Base-by-base conservation (phyloP, 2,797 vertebrate genomes). In the Lutjanus campechanus region DNA sequence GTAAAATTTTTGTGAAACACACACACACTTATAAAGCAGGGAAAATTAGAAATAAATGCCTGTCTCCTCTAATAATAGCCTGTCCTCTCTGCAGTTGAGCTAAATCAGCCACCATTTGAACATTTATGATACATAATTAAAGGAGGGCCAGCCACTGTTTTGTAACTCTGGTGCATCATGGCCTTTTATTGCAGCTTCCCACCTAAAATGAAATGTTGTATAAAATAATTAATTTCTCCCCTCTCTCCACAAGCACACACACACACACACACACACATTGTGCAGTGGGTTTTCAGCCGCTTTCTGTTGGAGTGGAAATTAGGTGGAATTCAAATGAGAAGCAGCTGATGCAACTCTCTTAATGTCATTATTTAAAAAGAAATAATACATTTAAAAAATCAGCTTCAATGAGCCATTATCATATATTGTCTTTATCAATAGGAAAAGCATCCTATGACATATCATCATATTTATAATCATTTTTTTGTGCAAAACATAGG, bases 71-170 rank as follows among this genome's bases (percentile, higher is more conserved):
- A 82, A 85, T 85, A 85, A 86, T 72, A 73, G 73, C n/a, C 63
- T 83, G 50, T 73, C 55, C 70, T 65, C 46, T 41, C 65, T 73
- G 61, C 36, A 60, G 77, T 77, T 53, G 60, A 85, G 83, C 79
- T 83, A 73, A 85, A 88, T 77, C 83, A 83, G 74, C 56, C 53
- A 44, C 74, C 16, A 85, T 86, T 82, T 84, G 61, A 89, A 85
- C 76, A 76, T 88, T 88, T 90, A 85, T 81, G 85, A 81, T 65
- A 43, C 70, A 62, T 78, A 88, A 90, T 82, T 78, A 80, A 75
- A 56, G 61, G 53, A 61, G 20, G 53, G 60, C 41, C 56, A 25
- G 53, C 76, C 69, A 76, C 40, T 77, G 73, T 74, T 73, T 79
- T 73, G 69, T 59, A 60, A 36, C 65, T 46, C 59, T 50, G 56